Percentiles rank a stretch among this genome's conserved stretches.
Evolutionary conservation across 2,797 vertebrate genomes (phyloP).

Genomic region (Lates japonicus): DNA sequence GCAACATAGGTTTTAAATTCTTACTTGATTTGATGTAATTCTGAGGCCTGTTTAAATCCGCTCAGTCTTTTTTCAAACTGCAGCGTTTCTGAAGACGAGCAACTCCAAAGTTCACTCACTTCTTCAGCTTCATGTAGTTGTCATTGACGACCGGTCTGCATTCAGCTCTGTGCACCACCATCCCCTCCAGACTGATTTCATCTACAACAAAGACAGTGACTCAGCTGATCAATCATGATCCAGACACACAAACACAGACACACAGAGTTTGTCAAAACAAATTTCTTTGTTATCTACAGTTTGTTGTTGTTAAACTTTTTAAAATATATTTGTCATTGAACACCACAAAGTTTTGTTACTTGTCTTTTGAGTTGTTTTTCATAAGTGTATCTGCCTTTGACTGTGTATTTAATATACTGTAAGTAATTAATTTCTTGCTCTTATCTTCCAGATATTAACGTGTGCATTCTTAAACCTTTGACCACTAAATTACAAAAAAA

Average conservation of each 20-base stretch:
- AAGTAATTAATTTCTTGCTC: too few species aligned
- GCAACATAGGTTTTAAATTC: neutral
- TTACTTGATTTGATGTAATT: neutral
- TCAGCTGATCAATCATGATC: constrained; percentile 58
- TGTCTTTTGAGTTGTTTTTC: neutral
- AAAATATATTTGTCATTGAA: neutral
- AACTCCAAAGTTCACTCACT: constrained; percentile 81
- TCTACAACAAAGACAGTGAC: constrained; percentile 82
- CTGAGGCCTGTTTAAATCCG: neutral
- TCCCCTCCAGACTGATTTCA: constrained; percentile 91
- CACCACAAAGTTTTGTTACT: neutral
- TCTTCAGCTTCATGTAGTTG: constrained; percentile 94
- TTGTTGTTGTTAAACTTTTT: neutral
- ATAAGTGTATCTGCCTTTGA: too few species aligned
- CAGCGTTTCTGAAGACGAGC: neutral
- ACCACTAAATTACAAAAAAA: too few species aligned
- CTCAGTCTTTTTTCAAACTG: neutral
- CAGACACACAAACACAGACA: constrained; percentile 28
- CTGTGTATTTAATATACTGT: too few species aligned
- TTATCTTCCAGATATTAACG: too few species aligned
- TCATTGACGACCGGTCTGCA: constrained; percentile 92
- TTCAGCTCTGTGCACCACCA: constrained; percentile 94
- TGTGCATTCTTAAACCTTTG: too few species aligned
- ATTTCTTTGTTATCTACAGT: neutral
- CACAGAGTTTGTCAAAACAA: neutral